These are phyloP conservation scores for Chrysaora quinquecirrha DNA, from an alignment of 30 jellyfish, hydroid and myxozoan species.

Conservation along the genomic window DNA sequence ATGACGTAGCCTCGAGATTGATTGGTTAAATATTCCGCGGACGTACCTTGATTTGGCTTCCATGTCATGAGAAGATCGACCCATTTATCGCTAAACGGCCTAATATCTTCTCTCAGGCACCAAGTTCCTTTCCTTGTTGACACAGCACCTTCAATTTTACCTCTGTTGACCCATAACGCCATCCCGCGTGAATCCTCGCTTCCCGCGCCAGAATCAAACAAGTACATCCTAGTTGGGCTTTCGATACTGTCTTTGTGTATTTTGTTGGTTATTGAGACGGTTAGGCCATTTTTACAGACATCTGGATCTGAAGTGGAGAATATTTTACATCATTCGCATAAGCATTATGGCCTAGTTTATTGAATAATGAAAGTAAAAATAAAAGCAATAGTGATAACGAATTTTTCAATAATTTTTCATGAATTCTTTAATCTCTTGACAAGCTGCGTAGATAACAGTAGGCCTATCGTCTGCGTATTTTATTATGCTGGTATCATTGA, in stretches of 20 bases:
- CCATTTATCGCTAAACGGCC: constrained; percentile 78
- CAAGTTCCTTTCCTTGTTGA: constrained; percentile 83
- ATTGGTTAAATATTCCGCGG: no score
- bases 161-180: constrained; percentile 86
- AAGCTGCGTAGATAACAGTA: no score
- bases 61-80: constrained; percentile 83
- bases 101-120: constrained; percentile 85
- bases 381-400: no score
- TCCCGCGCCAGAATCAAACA: constrained; percentile 96
- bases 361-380: no score
- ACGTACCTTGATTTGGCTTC: constrained; percentile 83
- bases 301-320: constrained; percentile 78
- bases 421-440: no score
- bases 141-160: constrained; percentile 83
- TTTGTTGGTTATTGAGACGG: constrained; percentile 86
- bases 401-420: no score
- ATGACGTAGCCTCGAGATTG: no score
- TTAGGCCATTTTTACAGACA: constrained; percentile 85
- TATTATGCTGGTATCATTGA: no score
- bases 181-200: constrained; percentile 94
- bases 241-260: constrained; percentile 74
- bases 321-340: not conserved
- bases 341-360: not conserved
- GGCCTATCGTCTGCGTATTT: no score
- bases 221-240: constrained; percentile 71